Evolutionary conservation across 2,888 invertebrate genomes (phyloP), one percentile per base, ranked within the genome.

Genomic region (Melipona bicolor): DNA sequence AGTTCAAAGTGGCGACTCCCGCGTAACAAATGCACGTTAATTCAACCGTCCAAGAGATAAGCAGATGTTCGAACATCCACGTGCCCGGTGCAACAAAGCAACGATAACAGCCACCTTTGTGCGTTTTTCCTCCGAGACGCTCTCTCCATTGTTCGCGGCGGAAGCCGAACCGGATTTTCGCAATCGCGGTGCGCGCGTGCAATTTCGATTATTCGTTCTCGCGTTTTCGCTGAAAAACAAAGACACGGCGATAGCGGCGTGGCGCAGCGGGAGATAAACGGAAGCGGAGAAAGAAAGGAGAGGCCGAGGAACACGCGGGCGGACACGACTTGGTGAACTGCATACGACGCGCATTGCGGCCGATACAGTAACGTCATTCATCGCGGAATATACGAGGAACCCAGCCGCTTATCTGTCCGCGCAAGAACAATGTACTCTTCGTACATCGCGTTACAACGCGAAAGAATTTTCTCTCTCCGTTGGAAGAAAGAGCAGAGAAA

Each of bases 351-450:
- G 73, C 43, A 43, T 56, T 50, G 54, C 49, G 36, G 52, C 24
- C 65, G 78, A 84, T 78, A 78, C 75, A 78, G 74, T 61, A 64
- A 71, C 78, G 78, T 65, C 65, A 77, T 81, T 86, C 81, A 81
- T 79, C 69, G 69, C 17, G 56, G 78, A 78, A 84, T 70, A 84
- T 70, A 77, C 61, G 54, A 62, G 54, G 62, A 54, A 70, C 15
- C 61, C 13, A 27, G 59, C n/a, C n/a, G 49, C n/a, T 87, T 84
- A 87, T 87, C 79, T 71, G 71, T 56, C 49, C 50, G 11, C 52
- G 11, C 76, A 74, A 80, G 78, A 80, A 87, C 85, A 85, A 87
- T 87, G 73, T 73, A 56, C 73, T 68, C 73, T 49, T 52, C 71
- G 76, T 77, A 43, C 11, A 43, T 32, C 4, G n/a, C 64, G 64